A percentile compares a stretch with the other conserved stretches of the same genome.
phyloP scores from a whole-genome alignment of 1,140 invertebrate species.

The Trinorchestia longiramus region DNA sequence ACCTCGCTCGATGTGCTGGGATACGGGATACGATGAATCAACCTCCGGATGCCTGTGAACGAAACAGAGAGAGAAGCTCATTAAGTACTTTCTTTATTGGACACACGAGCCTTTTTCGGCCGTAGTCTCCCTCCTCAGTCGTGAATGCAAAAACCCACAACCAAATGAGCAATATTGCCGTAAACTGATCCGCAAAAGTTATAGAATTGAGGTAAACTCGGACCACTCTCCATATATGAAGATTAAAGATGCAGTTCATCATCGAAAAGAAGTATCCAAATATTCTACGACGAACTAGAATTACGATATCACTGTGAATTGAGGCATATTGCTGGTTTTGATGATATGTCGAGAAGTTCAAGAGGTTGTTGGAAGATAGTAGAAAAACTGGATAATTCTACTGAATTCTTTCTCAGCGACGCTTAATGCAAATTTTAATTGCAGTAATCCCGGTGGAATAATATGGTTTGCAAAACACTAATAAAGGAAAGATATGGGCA shows the following conservation, averaged over 20 bases:
- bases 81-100: not conserved
- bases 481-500: no score
- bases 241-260: not conserved
- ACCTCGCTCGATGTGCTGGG: constrained; percentile 21
- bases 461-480: no score
- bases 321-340: not conserved
- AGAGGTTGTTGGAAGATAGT: not conserved
- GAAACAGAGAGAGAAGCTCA: not conserved
- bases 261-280: not conserved
- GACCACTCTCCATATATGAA: not conserved
- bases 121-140: not conserved
- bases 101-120: not conserved
- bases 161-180: not conserved
- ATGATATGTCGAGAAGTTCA: not conserved
- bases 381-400: not conserved
- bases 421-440: not conserved
- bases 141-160: not conserved
- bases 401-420: not conserved
- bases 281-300: not conserved
- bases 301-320: not conserved
- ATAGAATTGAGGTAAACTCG: not conserved
- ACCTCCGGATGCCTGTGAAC: constrained; percentile 1
- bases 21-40: not conserved
- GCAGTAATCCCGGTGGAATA: no score
- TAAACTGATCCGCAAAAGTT: not conserved